A percentile compares a stretch with the other conserved stretches of the same genome.
phyloP scores from a whole-genome alignment of 2,113 vertebrate species.

The Trematomus loennbergii region DNA sequence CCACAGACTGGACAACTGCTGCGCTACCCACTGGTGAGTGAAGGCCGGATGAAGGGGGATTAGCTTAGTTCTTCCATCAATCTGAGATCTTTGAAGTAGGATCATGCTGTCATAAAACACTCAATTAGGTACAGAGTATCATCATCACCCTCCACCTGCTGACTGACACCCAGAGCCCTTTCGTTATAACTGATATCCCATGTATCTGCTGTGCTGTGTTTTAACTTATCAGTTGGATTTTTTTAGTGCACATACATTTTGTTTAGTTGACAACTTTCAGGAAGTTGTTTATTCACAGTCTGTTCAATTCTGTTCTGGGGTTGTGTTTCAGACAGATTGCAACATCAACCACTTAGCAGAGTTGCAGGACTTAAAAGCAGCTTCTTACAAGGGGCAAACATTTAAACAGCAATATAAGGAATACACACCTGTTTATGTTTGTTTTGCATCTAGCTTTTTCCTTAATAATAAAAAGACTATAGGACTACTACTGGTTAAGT shows the following conservation, averaged over 20 bases:
- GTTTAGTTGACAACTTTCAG: background rate
- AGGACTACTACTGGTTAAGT: background rate
- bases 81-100: background rate
- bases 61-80: background rate
- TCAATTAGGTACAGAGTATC: background rate
- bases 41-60: background rate
- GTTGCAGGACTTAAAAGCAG: background rate
- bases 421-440: background rate
- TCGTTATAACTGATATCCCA: background rate
- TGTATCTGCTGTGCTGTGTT: background rate
- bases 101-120: background rate
- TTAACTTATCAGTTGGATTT: background rate
- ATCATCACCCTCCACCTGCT: background rate
- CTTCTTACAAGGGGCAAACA: conserved; percentile 13
- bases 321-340: conserved; percentile 24
- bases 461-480: background rate
- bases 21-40: conserved; percentile 88
- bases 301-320: background rate
- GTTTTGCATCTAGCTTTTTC: background rate
- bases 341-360: conserved; percentile 18
- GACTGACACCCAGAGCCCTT: background rate
- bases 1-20: conserved; percentile 81
- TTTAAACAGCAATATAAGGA: background rate
- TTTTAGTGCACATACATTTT: background rate
- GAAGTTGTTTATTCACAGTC: background rate